Conservation (phyloP, 2,888 invertebrate genomes). For the Scelioninae gen. 1 region DNA sequence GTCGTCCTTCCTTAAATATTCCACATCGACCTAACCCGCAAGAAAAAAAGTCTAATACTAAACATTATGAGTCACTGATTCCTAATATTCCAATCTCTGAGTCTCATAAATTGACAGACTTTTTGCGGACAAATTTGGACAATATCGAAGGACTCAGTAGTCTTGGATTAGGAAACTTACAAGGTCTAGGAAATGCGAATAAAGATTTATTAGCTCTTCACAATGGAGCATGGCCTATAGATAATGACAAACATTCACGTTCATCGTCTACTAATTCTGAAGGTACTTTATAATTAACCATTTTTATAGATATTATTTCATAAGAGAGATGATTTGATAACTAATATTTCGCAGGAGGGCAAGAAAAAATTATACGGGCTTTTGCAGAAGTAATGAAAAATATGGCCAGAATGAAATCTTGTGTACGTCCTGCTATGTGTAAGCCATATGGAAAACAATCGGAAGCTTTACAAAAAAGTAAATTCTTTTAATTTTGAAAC, state of each 20-base stretch:
- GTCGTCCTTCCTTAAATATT: slow-evolving; percentile 83
- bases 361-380: slow-evolving; percentile 93
- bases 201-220: slow-evolving; percentile 89
- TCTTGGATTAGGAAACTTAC: slow-evolving; percentile 79
- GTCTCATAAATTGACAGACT: slow-evolving; percentile 89
- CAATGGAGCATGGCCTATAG: slow-evolving; percentile 87
- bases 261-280: slow-evolving; percentile 81
- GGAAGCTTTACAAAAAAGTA: slow-evolving; percentile 94
- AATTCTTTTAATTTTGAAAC: too few species aligned
- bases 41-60: slow-evolving; percentile 82
- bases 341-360: slow-evolving; percentile 85
- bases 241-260: slow-evolving; percentile 79
- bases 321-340: too few species aligned
- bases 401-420: slow-evolving; percentile 94
- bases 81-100: slow-evolving; percentile 84
- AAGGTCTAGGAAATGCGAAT: slow-evolving; percentile 83
- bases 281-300: slow-evolving; percentile 74
- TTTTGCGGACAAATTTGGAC: slow-evolving; percentile 89
- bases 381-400: slow-evolving; percentile 95
- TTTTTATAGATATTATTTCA: too few species aligned
- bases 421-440: slow-evolving; percentile 94
- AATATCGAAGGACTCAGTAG: slow-evolving; percentile 88
- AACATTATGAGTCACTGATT: slow-evolving; percentile 83
- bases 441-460: slow-evolving; percentile 96
- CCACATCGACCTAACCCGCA: slow-evolving; percentile 82